Base-by-base conservation (phyloP, 2,888 invertebrate species). In the Platerodrilus igneus region DNA sequence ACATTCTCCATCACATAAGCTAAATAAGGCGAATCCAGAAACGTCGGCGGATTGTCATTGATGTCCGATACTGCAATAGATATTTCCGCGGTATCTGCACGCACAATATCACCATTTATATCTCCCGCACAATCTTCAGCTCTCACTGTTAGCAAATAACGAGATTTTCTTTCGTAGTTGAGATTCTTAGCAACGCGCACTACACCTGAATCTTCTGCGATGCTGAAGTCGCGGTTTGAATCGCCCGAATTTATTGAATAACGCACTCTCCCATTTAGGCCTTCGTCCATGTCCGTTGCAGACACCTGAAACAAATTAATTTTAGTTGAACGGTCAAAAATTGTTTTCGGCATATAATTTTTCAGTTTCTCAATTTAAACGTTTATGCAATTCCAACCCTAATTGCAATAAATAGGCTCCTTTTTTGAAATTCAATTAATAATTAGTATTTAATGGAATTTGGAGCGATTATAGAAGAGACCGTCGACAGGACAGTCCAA, bases 1-100 rank as follows among this genome's bases (percentile, higher is more conserved):
- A 87, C 81, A 66, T 91, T 90, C 72, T 96, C 95, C 83, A 92
- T 89, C 40, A 94, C 91, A 65, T 87, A 86, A 3, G 91, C 90
- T 61, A 90, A 72, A 70, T 93, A 94, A 0, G 94, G 94, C n/a
- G 93, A 92, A 69, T 95, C 88, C 53, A 90, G 72, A 69, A 95
- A 95, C 26, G 88, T 84, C 26, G 95, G 95, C 17, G 86, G 84
- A 63, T 92, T 92, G 71, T 95, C 94, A 70, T 95, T 94, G 61
- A 93, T 86, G 69, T 95, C 93, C 51, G 86, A 79, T 35, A 95
- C 84, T 39, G 80, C 79, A 58, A 95, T 87, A 45, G 84, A 80
- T 54, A 93, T 77, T 66, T 86, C 84, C 52, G 81, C 88, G 39
- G 80, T 86, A 73, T 84, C 88, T 63, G 76, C 83, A 62, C 77